phyloP scores from a whole-genome alignment of 2,113 vertebrate species.

The Pituophis catenifer region DNA sequence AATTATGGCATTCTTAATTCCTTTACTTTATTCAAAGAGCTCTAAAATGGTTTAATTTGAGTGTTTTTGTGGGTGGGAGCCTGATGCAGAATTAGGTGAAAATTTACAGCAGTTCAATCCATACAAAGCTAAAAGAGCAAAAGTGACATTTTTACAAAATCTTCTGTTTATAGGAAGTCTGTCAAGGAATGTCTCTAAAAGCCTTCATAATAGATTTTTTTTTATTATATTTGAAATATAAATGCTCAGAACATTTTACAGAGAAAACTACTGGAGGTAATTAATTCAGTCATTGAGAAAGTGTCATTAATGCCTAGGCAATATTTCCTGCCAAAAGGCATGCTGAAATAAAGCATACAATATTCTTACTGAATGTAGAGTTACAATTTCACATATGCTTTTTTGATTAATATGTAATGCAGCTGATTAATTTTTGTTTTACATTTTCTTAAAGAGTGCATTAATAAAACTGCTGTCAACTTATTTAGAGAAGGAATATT shows the following conservation, averaged over 20 bases:
- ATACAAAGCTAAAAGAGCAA: neutral
- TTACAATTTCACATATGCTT: slow-evolving; percentile 20
- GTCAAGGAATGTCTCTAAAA: slow-evolving; percentile 25
- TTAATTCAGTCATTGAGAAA: slow-evolving; percentile 43
- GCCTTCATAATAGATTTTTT: neutral
- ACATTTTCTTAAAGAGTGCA: slow-evolving; percentile 24
- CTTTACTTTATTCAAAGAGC: neutral
- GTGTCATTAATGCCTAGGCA: slow-evolving; percentile 36
- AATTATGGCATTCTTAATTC: neutral
- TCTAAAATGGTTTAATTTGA: neutral
- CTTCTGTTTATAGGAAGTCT: neutral
- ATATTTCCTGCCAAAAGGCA: slow-evolving; percentile 30
- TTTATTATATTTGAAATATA: slow-evolving; percentile 15
- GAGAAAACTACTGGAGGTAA: slow-evolving; percentile 15
- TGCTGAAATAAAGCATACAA: slow-evolving; percentile 23
- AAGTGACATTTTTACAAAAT: slow-evolving; percentile 10
- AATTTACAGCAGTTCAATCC: neutral
- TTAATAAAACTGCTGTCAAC: slow-evolving; percentile 11
- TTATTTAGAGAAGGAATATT: slow-evolving; percentile 33
- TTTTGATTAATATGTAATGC: slow-evolving; percentile 41
- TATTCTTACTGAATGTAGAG: slow-evolving; percentile 29
- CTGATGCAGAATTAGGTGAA: neutral
- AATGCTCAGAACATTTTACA: neutral
- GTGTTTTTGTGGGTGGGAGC: neutral
- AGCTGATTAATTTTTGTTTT: slow-evolving; percentile 33